A percentile compares a stretch with the other conserved stretches of the same genome.
phyloP scores from a whole-genome alignment of 2,797 vertebrate species.

The Sebastes itinus region DNA sequence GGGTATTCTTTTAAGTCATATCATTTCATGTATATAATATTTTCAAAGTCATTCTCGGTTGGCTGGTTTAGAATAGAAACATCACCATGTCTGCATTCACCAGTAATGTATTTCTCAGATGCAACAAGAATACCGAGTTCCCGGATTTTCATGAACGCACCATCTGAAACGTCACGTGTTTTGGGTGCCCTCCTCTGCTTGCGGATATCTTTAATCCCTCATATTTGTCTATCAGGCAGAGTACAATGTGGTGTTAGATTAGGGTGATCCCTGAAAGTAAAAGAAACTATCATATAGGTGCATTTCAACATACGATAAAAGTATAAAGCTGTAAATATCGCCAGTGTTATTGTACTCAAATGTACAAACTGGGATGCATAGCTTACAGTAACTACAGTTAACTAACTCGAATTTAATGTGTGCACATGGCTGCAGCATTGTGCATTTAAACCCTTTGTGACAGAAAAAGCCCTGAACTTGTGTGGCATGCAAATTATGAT shows the following conservation, averaged over 20 bases:
- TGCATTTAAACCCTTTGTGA: not conserved
- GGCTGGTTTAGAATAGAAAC: not conserved
- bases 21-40: no score
- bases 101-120: not conserved
- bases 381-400: not conserved
- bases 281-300: not conserved
- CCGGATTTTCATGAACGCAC: constrained; percentile 20
- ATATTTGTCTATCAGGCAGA: not conserved
- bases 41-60: not conserved
- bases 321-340: not conserved
- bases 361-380: not conserved
- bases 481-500: not conserved
- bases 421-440: not conserved
- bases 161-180: constrained; percentile 16
- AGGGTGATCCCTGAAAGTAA: not conserved
- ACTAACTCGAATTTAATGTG: not conserved
- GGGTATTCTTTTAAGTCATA: no score
- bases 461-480: no score
- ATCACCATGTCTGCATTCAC: not conserved
- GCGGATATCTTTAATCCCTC: not conserved
- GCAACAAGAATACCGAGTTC: accelerated
- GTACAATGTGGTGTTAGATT: accelerated
- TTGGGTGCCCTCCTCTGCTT: not conserved
- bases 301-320: not conserved
- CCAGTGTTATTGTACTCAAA: not conserved